Evolutionary conservation across 2,113 vertebrate genomes (phyloP), one percentile per base, ranked within the genome.

Genomic region (Bos javanicus): DNA sequence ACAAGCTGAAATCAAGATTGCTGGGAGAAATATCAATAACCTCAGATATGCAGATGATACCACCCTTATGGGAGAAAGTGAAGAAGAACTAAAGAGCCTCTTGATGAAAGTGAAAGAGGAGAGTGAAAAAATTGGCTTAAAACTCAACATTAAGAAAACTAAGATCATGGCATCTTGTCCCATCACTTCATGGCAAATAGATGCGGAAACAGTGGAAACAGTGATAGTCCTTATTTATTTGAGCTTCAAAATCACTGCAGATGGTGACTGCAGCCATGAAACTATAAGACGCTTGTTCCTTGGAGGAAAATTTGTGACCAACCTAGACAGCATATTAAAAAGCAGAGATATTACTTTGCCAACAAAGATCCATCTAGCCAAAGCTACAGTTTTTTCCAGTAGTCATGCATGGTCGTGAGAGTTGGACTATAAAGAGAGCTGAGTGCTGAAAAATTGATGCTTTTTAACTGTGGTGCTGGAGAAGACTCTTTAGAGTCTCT

Each of bases 381-480:
- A 67, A 67, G 33, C 64, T 67, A 67, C 2, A 2, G 33, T 36
- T 67, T 67, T 67, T 67, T 36, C n/a, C 64, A 36, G 64, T 67
- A 36, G 64, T 67, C 64, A 11, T 36, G 64, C 21, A 21, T 67
- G 64, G 17, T 36, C 36, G 17, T 67, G 8, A 67, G 33, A 67
- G 64, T 5, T 67, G 64, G 17, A 67, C 64, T 67, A 67, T 36
- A 67, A 36, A 67, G 64, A 67, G 17, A 10, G 17, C 33, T 36
- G 4, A 36, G 4, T 21, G 64, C 64, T 0, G 2, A 67, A 67
- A 8, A 67, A n/a, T 1, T 36, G 33, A 67, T 36, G 7, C 8
- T 67, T 67, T 67, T 67, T 17, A 36, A 67, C 64, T 67, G 33
- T 67, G 8, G 33, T 67, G 8, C 36, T 67, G 64, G 17, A 21